Evolutionary conservation across 1,140 invertebrate species (phyloP).

Genomic region (Periplaneta americana): DNA sequence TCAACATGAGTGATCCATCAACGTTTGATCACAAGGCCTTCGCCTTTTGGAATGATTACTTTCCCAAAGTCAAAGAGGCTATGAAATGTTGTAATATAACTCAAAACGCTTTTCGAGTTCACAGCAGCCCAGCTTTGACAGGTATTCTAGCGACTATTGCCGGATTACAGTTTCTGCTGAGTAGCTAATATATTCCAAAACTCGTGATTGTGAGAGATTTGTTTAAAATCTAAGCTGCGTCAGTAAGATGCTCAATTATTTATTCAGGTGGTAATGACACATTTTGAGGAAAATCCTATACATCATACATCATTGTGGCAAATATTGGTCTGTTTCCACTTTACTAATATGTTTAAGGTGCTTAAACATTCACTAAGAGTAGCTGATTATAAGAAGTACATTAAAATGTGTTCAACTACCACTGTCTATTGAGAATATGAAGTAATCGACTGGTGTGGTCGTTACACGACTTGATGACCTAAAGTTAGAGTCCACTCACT

Average conservation of each 20-base stretch:
- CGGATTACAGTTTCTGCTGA: not conserved
- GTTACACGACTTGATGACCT: too few species aligned
- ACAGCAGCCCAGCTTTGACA: not conserved
- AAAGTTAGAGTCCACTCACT: too few species aligned
- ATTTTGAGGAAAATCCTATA: not conserved
- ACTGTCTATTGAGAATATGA: too few species aligned
- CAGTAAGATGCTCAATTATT: not conserved
- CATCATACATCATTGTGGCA: not conserved
- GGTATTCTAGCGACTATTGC: not conserved
- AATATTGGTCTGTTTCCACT: not conserved
- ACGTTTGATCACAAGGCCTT: constrained; percentile 66
- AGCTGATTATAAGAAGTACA: not conserved
- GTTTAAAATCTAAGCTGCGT: not conserved
- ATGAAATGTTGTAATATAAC: constrained; percentile 14
- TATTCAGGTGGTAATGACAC: too few species aligned
- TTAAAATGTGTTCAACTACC: not conserved
- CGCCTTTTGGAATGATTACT: constrained; percentile 77
- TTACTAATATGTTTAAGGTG: not conserved
- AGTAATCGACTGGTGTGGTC: too few species aligned
- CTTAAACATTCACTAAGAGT: not conserved
- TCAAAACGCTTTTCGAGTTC: not conserved
- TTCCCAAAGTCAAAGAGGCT: constrained; percentile 50
- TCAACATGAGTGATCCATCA: constrained; percentile 59
- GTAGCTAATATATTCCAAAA: not conserved
- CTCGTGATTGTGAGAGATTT: not conserved